Base-by-base conservation (phyloP, 92 coral and sea anemone species). In the Umimayanthus chanpuru region DNA sequence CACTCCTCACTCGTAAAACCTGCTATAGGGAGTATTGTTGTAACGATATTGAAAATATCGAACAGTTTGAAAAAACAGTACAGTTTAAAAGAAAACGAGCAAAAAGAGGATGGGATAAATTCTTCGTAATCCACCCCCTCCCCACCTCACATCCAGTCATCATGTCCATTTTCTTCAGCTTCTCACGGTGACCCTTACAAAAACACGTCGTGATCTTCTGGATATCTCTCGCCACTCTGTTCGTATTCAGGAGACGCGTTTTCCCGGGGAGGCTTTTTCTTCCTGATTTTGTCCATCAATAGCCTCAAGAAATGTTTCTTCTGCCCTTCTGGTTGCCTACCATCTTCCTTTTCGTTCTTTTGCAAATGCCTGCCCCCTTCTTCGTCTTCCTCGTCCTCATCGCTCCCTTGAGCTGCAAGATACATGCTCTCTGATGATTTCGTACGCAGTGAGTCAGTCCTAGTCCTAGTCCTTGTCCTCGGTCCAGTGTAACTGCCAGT, bases 271-370 rank as follows among this genome's bases (percentile, higher is more conserved):
- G 4, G 53, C 9, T 75, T 75, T 28, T 39, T 75, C 79, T 75
- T 75, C 6, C 44, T 75, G 50, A 75, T 75, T 75, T 26, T 75
- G 23, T 75, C 79, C 79, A 75, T 39, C 79, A 75, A 75, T 15
- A 39, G 26, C 44, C 15, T 75, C 79, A 75, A 36, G 53, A 75
- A 75, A 75, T 53, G 79, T 32, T 38, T 74, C 79, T 18, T n/a
- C 16, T 75, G 47, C 49, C 6, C 49, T 38, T 38, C 47, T 14
- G 29, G 15, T 75, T 75, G 10, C n/a, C 9, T 4, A 18, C 6
- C 26, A 16, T 39, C 25, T 4, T 74, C 16, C 44, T 36, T 73
- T 28, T 39, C 43, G 2, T 2, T 73, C 10, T 73, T 23, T 32
- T 10, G n/a, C 23, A 2, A 50, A 2, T 74, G 9, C 28, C 44